Base-by-base conservation (phyloP, 2,113 vertebrate species). In the Sapajus apella region DNA sequence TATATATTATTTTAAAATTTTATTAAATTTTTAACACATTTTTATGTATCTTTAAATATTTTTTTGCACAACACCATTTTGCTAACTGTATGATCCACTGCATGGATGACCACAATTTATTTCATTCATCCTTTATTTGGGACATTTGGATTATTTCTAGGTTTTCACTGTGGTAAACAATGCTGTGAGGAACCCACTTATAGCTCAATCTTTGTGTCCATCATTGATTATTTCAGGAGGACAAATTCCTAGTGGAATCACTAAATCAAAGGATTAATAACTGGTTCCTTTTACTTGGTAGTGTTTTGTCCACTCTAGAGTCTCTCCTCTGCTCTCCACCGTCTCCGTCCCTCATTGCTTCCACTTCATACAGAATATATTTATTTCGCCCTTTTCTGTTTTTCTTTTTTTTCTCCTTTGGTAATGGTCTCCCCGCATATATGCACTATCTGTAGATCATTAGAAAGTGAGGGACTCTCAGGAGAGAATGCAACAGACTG, bases 101-200 rank as follows among this genome's bases (percentile, higher is more conserved):
- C 30, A 43, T 16, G 20, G 13, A 77, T 77, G 56, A 43, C 56
- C 40, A 58, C 50, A 61, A 4, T 58, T 83, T 70, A 73, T 70
- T 55, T 90, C 68, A 17, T 45, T 27, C 21, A 25, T 55, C n/a
- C 40, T 88, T 81, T 94, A 73, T 85, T 94, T 12, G 17, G n/a
- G 35, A 17, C 45, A 66, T 89, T 77, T 77, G 70, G 16, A 23
- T 50, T 47, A 2, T 82, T 86, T n/a, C 23, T 14, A 68, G 27
- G 27, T 95, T 72, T 45, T 96, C 77, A 8, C 5, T 64, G 3
- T 84, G 79, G 20, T 72, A 87, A 52, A 84, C 18, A 79, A 43
- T 47, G 40, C 30, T 79, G 9, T 32, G 18, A n/a, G 27, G 37
- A 73, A 82, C 37, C 55, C 45, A 5, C 7, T n/a, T 35, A 13